Conservation (phyloP, 2,888 invertebrate genomes). For the Kuschelorhynchus macadamiae region DNA sequence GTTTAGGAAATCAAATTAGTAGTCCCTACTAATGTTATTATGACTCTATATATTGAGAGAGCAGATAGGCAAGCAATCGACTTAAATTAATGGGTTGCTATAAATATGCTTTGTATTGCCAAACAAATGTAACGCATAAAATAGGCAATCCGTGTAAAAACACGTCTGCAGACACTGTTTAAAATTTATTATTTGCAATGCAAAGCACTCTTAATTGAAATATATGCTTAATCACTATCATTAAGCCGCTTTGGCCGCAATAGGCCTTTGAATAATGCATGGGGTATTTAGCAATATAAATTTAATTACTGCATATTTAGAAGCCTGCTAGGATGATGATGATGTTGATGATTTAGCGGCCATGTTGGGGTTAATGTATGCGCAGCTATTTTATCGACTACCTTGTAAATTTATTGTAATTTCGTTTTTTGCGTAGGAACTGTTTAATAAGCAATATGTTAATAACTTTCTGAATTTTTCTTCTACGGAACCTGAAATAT, state of each 20-base stretch:
- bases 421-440: no score
- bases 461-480: neutral
- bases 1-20: no score
- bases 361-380: neutral
- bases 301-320: slow-evolving; percentile 20
- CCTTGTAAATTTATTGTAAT: no score
- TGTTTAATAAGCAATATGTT: neutral
- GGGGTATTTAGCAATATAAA: slow-evolving; percentile 15
- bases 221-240: slow-evolving; percentile 18
- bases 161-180: slow-evolving; percentile 1
- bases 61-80: no score
- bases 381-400: neutral
- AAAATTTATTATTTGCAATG: slow-evolving; percentile 17
- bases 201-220: slow-evolving; percentile 11
- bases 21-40: no score
- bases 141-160: slow-evolving; percentile 7
- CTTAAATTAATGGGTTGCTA: no score
- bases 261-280: slow-evolving; percentile 17
- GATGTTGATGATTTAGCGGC: slow-evolving; percentile 13
- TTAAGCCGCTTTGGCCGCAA: slow-evolving; percentile 18
- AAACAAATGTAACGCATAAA: no score
- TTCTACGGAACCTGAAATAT: no score
- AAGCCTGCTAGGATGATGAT: slow-evolving; percentile 3
- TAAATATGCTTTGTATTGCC: no score
- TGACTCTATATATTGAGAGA: no score